Evolutionary conservation across 2,888 invertebrate genomes (phyloP).

Genomic region (Volucella inflata): DNA sequence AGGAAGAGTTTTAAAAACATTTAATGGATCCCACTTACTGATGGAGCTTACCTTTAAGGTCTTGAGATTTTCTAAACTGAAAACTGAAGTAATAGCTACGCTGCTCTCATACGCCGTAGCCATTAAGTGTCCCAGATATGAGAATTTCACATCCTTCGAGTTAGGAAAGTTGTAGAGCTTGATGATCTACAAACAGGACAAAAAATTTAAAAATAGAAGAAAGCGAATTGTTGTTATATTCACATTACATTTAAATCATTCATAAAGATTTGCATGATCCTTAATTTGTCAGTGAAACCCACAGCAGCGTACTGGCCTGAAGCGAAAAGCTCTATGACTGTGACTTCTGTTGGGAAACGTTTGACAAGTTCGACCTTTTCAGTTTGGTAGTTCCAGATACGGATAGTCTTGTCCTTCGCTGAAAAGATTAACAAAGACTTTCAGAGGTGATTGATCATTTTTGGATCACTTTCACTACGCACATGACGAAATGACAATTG

Average conservation of each 20-base stretch:
- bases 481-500: conserved; percentile 92
- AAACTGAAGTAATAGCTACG: conserved; percentile 93
- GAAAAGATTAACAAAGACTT: conserved; percentile 83
- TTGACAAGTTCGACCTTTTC: conserved; percentile 91
- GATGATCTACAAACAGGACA: conserved; percentile 78
- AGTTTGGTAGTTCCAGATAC: conserved; percentile 96
- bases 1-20: conserved; percentile 82
- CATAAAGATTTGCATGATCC: conserved; percentile 93
- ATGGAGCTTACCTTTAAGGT: conserved; percentile 78
- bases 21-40: background rate
- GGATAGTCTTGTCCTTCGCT: conserved; percentile 91
- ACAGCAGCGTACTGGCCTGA: conserved; percentile 93
- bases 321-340: conserved; percentile 89
- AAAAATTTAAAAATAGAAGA: background rate
- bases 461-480: conserved; percentile 56
- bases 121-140: conserved; percentile 93
- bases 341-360: conserved; percentile 91
- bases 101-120: conserved; percentile 94
- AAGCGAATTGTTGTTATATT: background rate
- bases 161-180: conserved; percentile 85
- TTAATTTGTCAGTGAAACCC: conserved; percentile 95
- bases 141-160: conserved; percentile 89
- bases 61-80: conserved; percentile 89
- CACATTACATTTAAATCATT: conserved; percentile 89
- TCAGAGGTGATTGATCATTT: background rate